Percentiles rank a stretch among this genome's conserved stretches.
phyloP scores from a whole-genome alignment of 1,140 invertebrate species.

The Musca domestica region DNA sequence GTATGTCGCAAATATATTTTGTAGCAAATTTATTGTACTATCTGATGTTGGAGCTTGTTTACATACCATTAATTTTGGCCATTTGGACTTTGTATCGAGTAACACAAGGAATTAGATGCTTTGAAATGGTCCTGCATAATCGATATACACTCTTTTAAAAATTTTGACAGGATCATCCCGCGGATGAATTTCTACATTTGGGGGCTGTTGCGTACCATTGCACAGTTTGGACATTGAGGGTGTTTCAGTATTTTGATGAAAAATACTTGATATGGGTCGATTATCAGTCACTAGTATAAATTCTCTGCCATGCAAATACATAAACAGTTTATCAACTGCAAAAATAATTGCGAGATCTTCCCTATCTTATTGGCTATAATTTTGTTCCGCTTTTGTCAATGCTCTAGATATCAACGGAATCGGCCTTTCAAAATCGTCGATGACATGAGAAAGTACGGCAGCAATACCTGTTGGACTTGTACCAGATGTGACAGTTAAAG shows the following conservation, averaged over 20 bases:
- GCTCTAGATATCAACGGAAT: too few relatives aligned
- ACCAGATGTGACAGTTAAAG: too few relatives aligned
- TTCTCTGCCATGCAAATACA: slow-evolving; percentile 1
- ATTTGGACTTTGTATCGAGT: slow-evolving; percentile 46
- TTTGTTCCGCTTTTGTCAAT: neutral
- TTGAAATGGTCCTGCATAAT: slow-evolving; percentile 38
- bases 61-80: slow-evolving; percentile 34
- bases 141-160: slow-evolving; percentile 28
- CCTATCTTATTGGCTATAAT: slow-evolving; percentile 2
- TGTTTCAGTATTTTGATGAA: neutral
- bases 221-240: slow-evolving; percentile 1
- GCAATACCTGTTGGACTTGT: too few relatives aligned
- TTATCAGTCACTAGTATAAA: neutral
- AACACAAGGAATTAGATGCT: slow-evolving; percentile 35
- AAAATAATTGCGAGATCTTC: slow-evolving; percentile 7
- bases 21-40: slow-evolving; percentile 5
- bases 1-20: neutral
- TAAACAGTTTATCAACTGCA: slow-evolving; percentile 1
- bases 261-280: neutral
- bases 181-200: neutral
- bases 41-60: slow-evolving; percentile 10
- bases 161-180: slow-evolving; percentile 2
- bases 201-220: neutral
- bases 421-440: too few relatives aligned
- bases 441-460: too few relatives aligned